Conservation (phyloP, 2,113 vertebrate genomes). For the Corythaixoides concolor region DNA sequence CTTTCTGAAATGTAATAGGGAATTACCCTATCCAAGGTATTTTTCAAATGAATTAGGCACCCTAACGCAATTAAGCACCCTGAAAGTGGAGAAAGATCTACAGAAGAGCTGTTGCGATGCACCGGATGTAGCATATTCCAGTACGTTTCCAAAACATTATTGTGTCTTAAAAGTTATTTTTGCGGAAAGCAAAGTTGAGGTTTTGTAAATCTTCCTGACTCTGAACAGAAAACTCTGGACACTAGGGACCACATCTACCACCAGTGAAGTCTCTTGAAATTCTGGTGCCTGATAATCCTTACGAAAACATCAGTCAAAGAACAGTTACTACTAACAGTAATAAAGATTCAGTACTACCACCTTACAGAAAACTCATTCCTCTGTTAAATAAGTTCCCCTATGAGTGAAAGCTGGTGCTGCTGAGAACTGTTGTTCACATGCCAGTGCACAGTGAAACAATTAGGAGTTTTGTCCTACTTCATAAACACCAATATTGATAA, state of each 20-base stretch:
- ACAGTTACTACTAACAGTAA: background rate
- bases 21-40: background rate
- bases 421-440: background rate
- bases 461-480: background rate
- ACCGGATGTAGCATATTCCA: background rate
- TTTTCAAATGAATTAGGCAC: background rate
- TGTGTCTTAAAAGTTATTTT: accelerated
- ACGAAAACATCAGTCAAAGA: background rate
- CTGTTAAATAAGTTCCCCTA: background rate
- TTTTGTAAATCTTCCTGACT: background rate
- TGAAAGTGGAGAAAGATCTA: background rate
- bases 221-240: background rate
- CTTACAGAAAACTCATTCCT: background rate
- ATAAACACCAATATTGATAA: conserved; percentile 51
- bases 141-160: background rate
- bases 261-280: background rate
- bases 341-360: background rate
- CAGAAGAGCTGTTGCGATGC: accelerated
- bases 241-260: accelerated
- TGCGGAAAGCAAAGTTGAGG: background rate
- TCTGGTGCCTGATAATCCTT: background rate
- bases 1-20: accelerated
- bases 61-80: background rate
- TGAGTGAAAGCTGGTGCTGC: background rate
- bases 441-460: background rate